Conservation (phyloP, 2,797 vertebrate species). For the Phaenicophaeus curvirostris region DNA sequence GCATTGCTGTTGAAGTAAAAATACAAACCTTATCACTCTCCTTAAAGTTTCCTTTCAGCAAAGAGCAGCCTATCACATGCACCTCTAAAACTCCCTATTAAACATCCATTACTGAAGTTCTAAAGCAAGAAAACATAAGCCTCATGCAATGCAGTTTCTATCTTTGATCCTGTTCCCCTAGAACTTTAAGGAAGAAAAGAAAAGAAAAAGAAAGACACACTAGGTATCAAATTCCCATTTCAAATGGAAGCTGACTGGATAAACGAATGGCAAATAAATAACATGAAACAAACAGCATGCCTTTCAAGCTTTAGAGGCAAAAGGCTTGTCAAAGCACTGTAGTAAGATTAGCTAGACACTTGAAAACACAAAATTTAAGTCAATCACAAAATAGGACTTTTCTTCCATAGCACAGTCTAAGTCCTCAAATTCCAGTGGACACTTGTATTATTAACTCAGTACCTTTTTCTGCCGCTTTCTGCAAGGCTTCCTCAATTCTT, state of each 20-base stretch:
- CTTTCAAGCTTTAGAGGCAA: background rate
- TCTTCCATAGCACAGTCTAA: background rate
- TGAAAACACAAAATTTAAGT: background rate
- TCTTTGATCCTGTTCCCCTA: too few relatives aligned
- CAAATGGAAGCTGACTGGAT: background rate
- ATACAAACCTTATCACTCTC: background rate
- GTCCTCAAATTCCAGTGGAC: background rate
- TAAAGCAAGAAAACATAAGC: background rate
- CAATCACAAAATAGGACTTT: background rate
- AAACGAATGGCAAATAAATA: background rate
- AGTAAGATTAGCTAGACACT: background rate
- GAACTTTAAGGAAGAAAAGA: too few relatives aligned
- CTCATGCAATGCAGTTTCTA: background rate
- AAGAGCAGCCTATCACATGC: background rate
- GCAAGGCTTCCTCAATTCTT: slow-evolving; percentile 92
- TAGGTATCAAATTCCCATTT: background rate
- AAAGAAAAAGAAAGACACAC: too few relatives aligned
- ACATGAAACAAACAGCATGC: background rate
- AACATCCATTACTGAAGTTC: background rate
- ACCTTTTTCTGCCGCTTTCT: slow-evolving; percentile 89
- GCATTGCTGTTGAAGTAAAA: background rate
- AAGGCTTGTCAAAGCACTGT: background rate
- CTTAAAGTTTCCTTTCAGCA: background rate
- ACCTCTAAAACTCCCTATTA: background rate
- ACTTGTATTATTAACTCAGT: background rate